Conservation (phyloP, 2,797 vertebrate species). For the Spondyliosoma cantharus region DNA sequence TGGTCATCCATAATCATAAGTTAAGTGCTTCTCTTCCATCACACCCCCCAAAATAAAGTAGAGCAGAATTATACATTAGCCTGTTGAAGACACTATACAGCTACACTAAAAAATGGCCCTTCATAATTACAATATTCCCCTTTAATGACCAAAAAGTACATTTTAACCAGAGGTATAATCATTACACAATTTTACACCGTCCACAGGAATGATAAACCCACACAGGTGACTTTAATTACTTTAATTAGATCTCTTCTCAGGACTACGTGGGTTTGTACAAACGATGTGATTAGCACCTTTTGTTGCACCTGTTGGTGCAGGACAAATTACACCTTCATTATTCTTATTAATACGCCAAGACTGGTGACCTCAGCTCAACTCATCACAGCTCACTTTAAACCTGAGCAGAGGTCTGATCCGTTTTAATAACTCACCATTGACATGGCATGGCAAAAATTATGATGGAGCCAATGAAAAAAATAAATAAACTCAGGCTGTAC, state of each 20-base stretch:
- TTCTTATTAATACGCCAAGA: too few relatives aligned
- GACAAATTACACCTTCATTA: not conserved
- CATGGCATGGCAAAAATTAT: not conserved
- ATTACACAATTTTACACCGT: too few relatives aligned
- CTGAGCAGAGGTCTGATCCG: not conserved
- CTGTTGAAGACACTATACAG: not conserved
- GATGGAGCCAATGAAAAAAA: not conserved
- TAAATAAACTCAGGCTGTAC: not conserved
- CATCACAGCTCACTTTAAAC: not conserved
- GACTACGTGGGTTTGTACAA: not conserved
- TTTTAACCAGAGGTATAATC: not conserved
- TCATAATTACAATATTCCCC: too few relatives aligned
- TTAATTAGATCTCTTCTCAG: not conserved
- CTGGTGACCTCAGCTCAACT: not conserved
- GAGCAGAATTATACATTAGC: not conserved
- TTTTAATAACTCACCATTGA: too few relatives aligned
- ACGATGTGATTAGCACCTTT: not conserved
- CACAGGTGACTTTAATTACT: not conserved
- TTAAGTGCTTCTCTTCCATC: not conserved
- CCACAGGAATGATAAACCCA: not conserved
- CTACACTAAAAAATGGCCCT: too few relatives aligned
- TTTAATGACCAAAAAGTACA: not conserved
- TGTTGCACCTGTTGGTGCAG: not conserved
- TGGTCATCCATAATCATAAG: not conserved
- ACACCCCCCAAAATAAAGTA: not conserved